Evolutionary conservation across 2,797 vertebrate genomes (phyloP).

Genomic region (Gallirallus australis): DNA sequence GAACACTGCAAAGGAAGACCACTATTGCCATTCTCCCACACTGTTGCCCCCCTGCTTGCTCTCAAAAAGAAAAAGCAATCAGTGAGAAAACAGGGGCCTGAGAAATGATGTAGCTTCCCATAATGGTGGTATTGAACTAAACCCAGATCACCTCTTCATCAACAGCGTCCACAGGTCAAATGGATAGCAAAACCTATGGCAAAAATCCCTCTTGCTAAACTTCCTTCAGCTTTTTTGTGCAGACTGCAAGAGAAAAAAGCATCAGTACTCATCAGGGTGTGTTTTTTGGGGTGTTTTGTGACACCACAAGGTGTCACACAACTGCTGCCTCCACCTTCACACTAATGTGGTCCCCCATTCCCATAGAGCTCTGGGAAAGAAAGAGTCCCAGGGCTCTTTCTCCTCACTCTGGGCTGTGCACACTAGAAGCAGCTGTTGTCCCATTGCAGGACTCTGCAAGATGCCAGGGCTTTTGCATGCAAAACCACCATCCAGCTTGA

Average conservation of each 20-base stretch:
- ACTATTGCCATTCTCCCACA: not conserved
- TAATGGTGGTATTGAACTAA: not conserved
- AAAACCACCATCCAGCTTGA: not conserved
- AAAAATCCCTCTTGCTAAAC: not conserved
- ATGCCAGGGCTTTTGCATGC: not conserved
- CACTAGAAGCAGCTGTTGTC: not conserved
- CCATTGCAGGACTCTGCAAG: no score
- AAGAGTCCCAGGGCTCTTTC: not conserved
- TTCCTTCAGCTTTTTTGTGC: not conserved
- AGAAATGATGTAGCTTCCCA: not conserved
- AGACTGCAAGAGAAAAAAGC: not conserved
- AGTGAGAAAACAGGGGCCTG: not conserved
- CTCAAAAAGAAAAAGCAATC: no score
- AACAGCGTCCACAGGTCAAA: not conserved
- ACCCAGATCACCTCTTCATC: not conserved
- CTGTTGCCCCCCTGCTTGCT: no score
- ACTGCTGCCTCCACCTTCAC: not conserved
- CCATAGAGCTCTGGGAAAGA: not conserved
- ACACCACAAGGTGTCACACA: not conserved
- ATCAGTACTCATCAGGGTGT: not conserved
- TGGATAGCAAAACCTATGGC: not conserved
- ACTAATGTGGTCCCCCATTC: accelerated
- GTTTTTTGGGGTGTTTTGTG: no score
- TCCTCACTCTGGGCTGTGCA: not conserved
- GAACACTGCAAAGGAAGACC: not conserved